Conservation (phyloP, 1,140 invertebrate species). For the Mycetomoellerius zeteki region DNA sequence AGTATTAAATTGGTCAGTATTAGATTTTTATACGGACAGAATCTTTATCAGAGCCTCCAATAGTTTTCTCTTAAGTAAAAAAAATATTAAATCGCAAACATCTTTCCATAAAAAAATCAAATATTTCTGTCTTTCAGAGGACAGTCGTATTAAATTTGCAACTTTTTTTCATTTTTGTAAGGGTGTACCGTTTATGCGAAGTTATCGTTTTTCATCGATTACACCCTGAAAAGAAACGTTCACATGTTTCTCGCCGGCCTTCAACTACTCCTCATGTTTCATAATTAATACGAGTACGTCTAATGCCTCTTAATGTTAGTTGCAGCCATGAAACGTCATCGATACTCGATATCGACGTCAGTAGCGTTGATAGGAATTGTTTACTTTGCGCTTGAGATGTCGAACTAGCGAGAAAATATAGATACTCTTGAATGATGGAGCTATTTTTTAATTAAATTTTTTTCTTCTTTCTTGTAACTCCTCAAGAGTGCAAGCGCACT, state of each 20-base stretch:
- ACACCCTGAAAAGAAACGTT: neutral
- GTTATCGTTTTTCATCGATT: conserved; percentile 42
- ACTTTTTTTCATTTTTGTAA: conserved; percentile 21
- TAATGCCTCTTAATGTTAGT: conserved; percentile 5
- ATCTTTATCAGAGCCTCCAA: neutral
- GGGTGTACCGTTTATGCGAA: neutral
- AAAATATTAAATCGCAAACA: neutral
- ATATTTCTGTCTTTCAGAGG: neutral
- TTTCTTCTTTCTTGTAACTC: neutral
- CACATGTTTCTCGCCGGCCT: conserved; percentile 25
- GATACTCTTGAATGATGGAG: neutral
- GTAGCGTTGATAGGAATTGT: neutral
- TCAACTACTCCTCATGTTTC: conserved; percentile 55
- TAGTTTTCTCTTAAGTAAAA: neutral
- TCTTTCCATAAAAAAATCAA: neutral
- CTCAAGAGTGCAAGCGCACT: neutral
- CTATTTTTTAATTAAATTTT: conserved; percentile 35
- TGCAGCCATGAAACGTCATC: neutral
- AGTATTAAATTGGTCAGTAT: too few relatives aligned
- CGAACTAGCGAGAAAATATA: neutral
- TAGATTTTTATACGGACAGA: neutral
- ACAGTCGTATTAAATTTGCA: neutral
- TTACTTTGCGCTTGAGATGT: too few relatives aligned
- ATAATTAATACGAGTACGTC: conserved; percentile 51
- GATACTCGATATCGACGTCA: conserved; percentile 5